Evolutionary conservation across 92 coral and sea anemone genomes (phyloP).

Genomic region (Blastomussa wellsi): DNA sequence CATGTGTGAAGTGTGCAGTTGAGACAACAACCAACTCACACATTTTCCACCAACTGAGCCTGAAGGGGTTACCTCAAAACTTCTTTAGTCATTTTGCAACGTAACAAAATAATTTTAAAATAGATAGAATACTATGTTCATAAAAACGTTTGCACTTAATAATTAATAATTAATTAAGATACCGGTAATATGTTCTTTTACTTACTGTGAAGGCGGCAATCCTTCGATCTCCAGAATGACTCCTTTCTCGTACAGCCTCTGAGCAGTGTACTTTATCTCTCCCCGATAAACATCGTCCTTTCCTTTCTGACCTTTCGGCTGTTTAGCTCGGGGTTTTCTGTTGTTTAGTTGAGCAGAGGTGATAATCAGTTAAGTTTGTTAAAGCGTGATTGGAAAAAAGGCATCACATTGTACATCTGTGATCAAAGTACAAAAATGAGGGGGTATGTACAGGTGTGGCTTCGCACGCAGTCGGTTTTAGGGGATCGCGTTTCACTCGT

Average conservation of each 20-base stretch:
- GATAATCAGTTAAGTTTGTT: not conserved
- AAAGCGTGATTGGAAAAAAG: not conserved
- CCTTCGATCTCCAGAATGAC: slow-evolving; percentile 98
- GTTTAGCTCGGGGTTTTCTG: slow-evolving; percentile 79
- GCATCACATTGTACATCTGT: not conserved
- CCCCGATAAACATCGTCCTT: slow-evolving; percentile 86
- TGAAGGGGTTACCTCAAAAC: not conserved
- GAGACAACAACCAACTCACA: not conserved
- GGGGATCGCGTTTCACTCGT: too few relatives aligned
- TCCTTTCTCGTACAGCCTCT: slow-evolving; percentile 93
- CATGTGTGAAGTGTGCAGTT: not conserved
- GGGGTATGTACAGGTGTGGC: too few relatives aligned
- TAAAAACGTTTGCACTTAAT: not conserved
- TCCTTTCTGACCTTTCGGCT: slow-evolving; percentile 67
- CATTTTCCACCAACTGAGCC: not conserved
- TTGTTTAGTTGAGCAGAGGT: not conserved
- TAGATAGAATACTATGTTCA: not conserved
- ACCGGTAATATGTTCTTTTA: not conserved
- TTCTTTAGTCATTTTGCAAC: not conserved
- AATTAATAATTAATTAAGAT: too few relatives aligned
- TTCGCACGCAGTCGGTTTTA: too few relatives aligned
- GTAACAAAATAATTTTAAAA: not conserved
- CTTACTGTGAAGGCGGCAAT: slow-evolving; percentile 95
- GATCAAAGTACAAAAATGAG: not conserved
- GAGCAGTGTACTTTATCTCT: slow-evolving; percentile 97